phyloP scores from a whole-genome alignment of 2,888 invertebrate species.

The Monopis laevigella region DNA sequence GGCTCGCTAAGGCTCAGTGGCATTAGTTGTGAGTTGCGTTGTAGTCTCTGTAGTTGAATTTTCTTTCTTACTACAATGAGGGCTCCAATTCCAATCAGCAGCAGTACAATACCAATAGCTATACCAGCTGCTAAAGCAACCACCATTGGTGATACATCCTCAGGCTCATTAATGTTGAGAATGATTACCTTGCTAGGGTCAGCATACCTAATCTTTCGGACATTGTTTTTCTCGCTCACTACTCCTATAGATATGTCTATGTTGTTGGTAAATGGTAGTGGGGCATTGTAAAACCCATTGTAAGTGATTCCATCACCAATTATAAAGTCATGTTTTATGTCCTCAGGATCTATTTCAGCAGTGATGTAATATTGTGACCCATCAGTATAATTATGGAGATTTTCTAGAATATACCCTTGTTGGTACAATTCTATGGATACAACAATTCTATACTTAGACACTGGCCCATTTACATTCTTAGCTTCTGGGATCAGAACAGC shows the following conservation, averaged over 20 bases:
- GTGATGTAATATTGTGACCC: slow-evolving; percentile 83
- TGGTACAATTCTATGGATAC: slow-evolving; percentile 73
- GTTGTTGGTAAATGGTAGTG: slow-evolving; percentile 69
- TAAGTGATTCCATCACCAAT: slow-evolving; percentile 81
- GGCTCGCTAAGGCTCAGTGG: slow-evolving; percentile 83
- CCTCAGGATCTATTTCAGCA: slow-evolving; percentile 77
- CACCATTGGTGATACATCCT: slow-evolving; percentile 54
- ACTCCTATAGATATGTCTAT: slow-evolving; percentile 77
- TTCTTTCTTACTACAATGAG: slow-evolving; percentile 68
- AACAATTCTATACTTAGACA: slow-evolving; percentile 78
- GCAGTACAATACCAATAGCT: slow-evolving; percentile 76
- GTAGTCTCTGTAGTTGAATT: slow-evolving; percentile 51
- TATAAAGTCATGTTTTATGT: slow-evolving; percentile 72
- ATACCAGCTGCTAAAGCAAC: slow-evolving; percentile 67
- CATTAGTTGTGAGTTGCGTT: slow-evolving; percentile 57
- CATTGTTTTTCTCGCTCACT: slow-evolving; percentile 72
- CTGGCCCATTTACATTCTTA: slow-evolving; percentile 80
- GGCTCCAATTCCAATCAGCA: slow-evolving; percentile 70
- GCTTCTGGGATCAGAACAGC: slow-evolving; percentile 74
- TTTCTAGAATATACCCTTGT: slow-evolving; percentile 70
- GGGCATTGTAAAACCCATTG: slow-evolving; percentile 80
- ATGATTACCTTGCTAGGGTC: slow-evolving; percentile 63
- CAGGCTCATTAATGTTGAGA: slow-evolving; percentile 58
- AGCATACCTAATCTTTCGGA: slow-evolving; percentile 73
- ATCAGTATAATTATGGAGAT: slow-evolving; percentile 72